phyloP scores from a whole-genome alignment of 2,888 invertebrate species.

The Osedax fenrisi region DNA sequence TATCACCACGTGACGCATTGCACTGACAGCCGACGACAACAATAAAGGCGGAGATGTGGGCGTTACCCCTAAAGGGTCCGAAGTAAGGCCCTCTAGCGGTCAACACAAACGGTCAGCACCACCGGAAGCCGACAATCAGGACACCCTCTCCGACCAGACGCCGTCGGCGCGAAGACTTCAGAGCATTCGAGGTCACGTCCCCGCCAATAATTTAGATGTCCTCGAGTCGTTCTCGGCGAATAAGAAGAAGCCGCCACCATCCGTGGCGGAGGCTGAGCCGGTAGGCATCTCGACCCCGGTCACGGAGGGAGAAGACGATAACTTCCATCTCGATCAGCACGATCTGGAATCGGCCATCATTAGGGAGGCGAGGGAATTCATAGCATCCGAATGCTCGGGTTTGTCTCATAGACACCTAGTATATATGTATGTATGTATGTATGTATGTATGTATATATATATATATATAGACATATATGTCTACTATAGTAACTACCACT shows the following conservation, averaged over 20 bases:
- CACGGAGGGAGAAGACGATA: background rate
- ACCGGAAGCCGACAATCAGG: too few species aligned
- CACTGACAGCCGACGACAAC: too few species aligned
- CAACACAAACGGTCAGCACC: too few species aligned
- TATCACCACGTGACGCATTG: too few species aligned
- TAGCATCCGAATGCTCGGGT: background rate
- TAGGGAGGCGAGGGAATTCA: background rate
- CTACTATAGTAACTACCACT: too few species aligned
- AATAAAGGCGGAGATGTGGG: too few species aligned
- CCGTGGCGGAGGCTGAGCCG: background rate
- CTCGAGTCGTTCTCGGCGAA: background rate
- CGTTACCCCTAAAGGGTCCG: too few species aligned
- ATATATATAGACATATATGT: too few species aligned
- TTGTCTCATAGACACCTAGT: background rate
- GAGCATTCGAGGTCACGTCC: background rate
- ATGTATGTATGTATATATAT: slow-evolving; percentile 17
- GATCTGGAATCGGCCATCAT: background rate
- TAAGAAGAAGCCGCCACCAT: background rate
- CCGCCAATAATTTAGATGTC: background rate
- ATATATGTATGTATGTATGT: slow-evolving; percentile 18
- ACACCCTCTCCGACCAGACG: too few species aligned
- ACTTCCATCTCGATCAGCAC: background rate
- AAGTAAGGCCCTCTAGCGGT: too few species aligned
- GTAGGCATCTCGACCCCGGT: background rate
- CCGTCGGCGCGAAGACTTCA: too few species aligned